Percentiles rank a stretch among this genome's conserved stretches.
Evolutionary conservation across 2,797 vertebrate species (phyloP).

Genomic region (Molossus molossus): DNA sequence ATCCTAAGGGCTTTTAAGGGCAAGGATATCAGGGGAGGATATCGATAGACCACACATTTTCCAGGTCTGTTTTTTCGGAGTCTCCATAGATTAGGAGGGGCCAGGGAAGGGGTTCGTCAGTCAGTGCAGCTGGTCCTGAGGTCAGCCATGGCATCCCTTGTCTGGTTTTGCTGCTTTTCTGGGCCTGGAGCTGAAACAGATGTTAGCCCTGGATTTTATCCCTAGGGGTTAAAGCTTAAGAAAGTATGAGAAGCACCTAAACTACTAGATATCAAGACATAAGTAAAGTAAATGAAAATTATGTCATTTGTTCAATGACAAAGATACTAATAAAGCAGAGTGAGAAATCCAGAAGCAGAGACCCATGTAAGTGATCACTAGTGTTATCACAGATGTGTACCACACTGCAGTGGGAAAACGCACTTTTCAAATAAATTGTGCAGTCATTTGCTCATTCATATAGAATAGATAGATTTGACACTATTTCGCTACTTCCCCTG

Average conservation of each 20-base stretch:
- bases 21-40: background rate
- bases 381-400: background rate
- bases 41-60: background rate
- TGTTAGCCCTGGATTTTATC: background rate
- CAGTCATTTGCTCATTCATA: background rate
- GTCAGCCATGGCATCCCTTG: background rate
- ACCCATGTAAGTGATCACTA: background rate
- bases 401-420: background rate
- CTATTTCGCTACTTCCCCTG: background rate
- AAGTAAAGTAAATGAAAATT: background rate
- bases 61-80: background rate
- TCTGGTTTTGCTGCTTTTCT: background rate
- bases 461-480: background rate
- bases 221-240: background rate
- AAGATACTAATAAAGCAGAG: background rate
- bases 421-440: background rate
- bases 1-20: background rate
- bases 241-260: background rate
- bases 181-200: background rate
- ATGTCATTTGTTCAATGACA: background rate
- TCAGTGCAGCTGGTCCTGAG: background rate
- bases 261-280: background rate
- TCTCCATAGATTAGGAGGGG: background rate
- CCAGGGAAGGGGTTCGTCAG: background rate
- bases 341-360: background rate